A percentile compares a stretch with the other conserved stretches of the same genome.
phyloP scores from a whole-genome alignment of 2,888 invertebrate genomes.

The Eremobia ochroleuca region DNA sequence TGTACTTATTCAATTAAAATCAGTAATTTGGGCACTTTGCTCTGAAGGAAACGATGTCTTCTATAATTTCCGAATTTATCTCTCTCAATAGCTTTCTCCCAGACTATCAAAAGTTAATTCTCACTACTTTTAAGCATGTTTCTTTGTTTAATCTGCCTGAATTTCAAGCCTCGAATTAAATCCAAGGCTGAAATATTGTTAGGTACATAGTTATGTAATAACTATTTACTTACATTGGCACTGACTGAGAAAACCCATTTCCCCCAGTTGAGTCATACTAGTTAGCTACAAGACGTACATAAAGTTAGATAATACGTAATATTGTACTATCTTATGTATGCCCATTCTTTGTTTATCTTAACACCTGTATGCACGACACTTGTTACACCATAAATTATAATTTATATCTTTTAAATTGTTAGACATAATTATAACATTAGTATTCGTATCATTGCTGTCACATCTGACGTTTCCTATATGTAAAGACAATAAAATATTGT shows the following conservation, averaged over 20 bases:
- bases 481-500: background rate
- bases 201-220: constrained; percentile 25
- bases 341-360: constrained; percentile 32
- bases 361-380: constrained; percentile 16
- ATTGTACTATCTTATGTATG: constrained; percentile 3
- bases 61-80: constrained; percentile 3
- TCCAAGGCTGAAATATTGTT: constrained; percentile 13
- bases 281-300: constrained; percentile 9
- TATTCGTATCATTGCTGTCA: constrained; percentile 19
- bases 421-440: constrained; percentile 28
- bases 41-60: background rate
- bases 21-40: background rate
- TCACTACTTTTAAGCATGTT: background rate
- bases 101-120: background rate
- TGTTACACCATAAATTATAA: constrained; percentile 29
- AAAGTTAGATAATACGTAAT: constrained; percentile 18
- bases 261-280: constrained; percentile 33
- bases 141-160: background rate
- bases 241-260: constrained; percentile 43
- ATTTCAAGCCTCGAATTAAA: constrained; percentile 12
- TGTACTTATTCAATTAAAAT: background rate
- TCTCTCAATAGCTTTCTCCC: background rate
- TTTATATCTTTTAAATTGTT: constrained; percentile 41
- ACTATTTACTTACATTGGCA: constrained; percentile 20
- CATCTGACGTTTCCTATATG: constrained; percentile 8